These are phyloP conservation scores for Motacilla tschutschensis DNA, from an alignment of 2,113 vertebrate genomes.

Conservation along the genomic window DNA sequence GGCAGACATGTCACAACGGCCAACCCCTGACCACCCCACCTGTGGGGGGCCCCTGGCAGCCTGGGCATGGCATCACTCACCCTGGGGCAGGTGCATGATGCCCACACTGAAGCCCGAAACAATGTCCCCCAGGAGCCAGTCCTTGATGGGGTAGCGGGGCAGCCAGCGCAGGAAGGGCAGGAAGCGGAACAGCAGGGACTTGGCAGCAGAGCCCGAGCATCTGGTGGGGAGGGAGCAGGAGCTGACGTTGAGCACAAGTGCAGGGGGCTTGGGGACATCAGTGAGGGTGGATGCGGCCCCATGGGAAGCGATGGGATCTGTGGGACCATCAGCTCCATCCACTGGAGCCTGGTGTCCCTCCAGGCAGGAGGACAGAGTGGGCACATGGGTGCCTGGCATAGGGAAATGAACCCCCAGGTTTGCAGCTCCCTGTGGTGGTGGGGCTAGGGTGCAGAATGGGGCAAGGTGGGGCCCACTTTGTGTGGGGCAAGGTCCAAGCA, in stretches of 20 bases:
- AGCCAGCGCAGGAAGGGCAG: slow-evolving; percentile 88
- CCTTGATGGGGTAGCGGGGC: slow-evolving; percentile 83
- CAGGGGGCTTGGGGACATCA: not conserved
- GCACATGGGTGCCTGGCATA: not conserved
- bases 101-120: slow-evolving; percentile 88
- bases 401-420: not conserved
- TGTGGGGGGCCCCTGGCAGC: not conserved
- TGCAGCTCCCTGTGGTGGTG: not conserved
- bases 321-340: not conserved
- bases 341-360: not conserved
- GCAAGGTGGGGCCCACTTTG: not conserved
- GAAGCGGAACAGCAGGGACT: slow-evolving; percentile 64
- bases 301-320: not conserved
- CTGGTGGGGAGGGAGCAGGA: slow-evolving; percentile 57
- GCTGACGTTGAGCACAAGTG: not conserved
- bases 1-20: not conserved
- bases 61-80: slow-evolving; percentile 59
- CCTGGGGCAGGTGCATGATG: slow-evolving; percentile 94
- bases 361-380: not conserved
- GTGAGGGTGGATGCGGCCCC: too few relatives aligned
- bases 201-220: slow-evolving; percentile 75
- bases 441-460: not conserved
- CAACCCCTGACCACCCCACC: fast-evolving
- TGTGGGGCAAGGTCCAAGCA: not conserved
- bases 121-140: slow-evolving; percentile 85